Evolutionary conservation across 2,797 vertebrate genomes (phyloP).

Genomic region (Periparus ater): DNA sequence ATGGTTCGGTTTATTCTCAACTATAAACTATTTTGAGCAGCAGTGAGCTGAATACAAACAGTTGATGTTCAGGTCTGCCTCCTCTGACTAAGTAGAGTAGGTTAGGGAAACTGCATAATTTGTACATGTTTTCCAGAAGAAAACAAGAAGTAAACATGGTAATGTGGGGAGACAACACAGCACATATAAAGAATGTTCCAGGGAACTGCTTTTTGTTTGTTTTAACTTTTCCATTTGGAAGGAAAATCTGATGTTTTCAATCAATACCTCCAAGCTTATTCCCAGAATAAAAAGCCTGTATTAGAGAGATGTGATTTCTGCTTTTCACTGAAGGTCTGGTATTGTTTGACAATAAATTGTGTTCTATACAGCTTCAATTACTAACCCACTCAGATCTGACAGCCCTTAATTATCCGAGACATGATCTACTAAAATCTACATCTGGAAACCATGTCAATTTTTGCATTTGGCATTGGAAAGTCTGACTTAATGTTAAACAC

Average conservation of each 20-base stretch:
- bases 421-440: constrained; percentile 65
- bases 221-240: constrained; percentile 5
- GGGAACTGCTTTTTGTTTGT: not conserved
- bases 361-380: constrained; percentile 53
- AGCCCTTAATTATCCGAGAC: constrained; percentile 66
- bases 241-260: constrained; percentile 18
- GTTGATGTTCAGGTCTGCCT: constrained; percentile 50
- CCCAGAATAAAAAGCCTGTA: not conserved
- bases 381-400: constrained; percentile 50
- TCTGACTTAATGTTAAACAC: constrained; percentile 49
- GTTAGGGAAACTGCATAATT: not conserved
- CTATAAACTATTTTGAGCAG: constrained; percentile 69
- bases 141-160: constrained; percentile 4
- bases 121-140: not conserved
- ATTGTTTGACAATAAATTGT: constrained; percentile 65
- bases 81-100: not conserved
- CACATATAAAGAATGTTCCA: not conserved
- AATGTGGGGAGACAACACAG: not conserved
- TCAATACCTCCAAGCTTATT: not conserved
- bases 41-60: constrained; percentile 57
- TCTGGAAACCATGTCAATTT: constrained; percentile 68
- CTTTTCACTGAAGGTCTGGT: constrained; percentile 44
- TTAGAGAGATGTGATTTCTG: constrained; percentile 28
- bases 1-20: constrained; percentile 66
- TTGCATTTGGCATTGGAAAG: constrained; percentile 58